Evolutionary conservation across 2,797 vertebrate genomes (phyloP), one percentile per base, ranked within the genome.

Genomic region (Hyperoplus immaculatus): DNA sequence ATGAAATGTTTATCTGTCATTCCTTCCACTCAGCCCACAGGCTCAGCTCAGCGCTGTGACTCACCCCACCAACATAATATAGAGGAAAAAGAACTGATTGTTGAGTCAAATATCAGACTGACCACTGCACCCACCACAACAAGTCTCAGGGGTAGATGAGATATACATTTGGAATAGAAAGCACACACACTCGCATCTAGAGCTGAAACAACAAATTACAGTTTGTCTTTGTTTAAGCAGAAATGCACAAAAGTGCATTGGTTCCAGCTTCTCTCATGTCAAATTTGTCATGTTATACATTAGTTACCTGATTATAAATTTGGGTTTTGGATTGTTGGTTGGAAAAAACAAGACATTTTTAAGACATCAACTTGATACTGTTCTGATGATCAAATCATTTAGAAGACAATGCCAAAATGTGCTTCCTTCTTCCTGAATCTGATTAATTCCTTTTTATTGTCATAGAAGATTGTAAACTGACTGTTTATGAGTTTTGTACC

Each of bases 1-100:
- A 49, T 62, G 8, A 81, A 71, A 50, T 38, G 55, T 56, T 29
- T 29, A 6, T 36, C 53, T 9, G 58, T 85, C 91, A 90, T 89
- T 94, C 86, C 87, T 94, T 92, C 92, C 90, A 93, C 60, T 81
- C 85, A 38, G 72, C 87, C 90, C 90, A 88, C 91, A 69, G 82
- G 8, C 72, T 80, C 55, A 14, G 74, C 54, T 72, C 77, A 69
- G 65, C 0, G 38, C 80, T 46, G 61, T 88, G 90, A 93, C 77
- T 91, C 92, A 89, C 83, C 74, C 87, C 80, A 79, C 83, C 75
- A 68, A 89, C 89, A 73, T 65, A 58, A 38, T 29, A 29, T 29
- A 62, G 75, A 82, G 47, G 50, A 89, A 95, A 89, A 95, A 92
- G 87, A 90, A 84, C 58, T 12, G 59, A 88, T 88, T 93, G 84